Evolutionary conservation across 2,797 vertebrate genomes (phyloP).

Genomic region (Eupleurogrammus muticus): DNA sequence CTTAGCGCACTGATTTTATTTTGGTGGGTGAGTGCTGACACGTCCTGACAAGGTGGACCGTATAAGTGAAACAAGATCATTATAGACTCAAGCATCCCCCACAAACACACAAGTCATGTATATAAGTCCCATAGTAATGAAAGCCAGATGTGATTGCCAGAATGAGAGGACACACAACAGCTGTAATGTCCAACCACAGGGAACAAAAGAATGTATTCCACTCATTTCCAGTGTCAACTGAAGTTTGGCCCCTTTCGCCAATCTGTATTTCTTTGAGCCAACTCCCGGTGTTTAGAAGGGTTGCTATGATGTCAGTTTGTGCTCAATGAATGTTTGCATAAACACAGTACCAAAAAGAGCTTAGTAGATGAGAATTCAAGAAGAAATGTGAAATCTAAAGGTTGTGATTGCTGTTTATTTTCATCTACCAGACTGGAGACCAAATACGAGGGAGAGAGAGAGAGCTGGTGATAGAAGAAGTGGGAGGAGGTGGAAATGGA

Average conservation of each 20-base stretch:
- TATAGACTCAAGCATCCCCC: slow-evolving; percentile 16
- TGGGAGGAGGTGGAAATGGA: slow-evolving; percentile 7
- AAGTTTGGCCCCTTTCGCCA: slow-evolving; percentile 26
- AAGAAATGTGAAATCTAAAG: not conserved
- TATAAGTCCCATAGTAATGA: slow-evolving; percentile 13
- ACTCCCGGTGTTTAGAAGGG: slow-evolving; percentile 2
- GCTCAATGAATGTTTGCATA: not conserved
- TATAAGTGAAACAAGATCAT: slow-evolving; percentile 40
- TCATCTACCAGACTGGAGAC: not conserved
- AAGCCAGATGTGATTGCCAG: slow-evolving; percentile 34
- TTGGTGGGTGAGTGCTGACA: slow-evolving; percentile 41
- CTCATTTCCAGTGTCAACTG: slow-evolving; percentile 31
- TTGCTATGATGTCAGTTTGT: slow-evolving; percentile 9
- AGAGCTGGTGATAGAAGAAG: slow-evolving; percentile 2
- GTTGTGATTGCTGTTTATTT: not conserved
- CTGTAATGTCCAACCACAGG: slow-evolving; percentile 25
- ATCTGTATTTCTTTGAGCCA: slow-evolving; percentile 11
- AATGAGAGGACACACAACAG: slow-evolving; percentile 22
- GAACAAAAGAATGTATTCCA: slow-evolving; percentile 26
- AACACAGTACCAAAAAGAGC: not conserved
- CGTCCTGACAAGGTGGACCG: slow-evolving; percentile 21
- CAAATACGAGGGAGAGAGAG: not conserved
- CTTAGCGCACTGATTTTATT: slow-evolving; percentile 59
- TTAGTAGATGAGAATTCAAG: not conserved
- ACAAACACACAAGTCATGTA: slow-evolving; percentile 19